Evolutionary conservation across 2,113 vertebrate species (phyloP), one percentile per base, ranked within the genome.

Genomic region (Burhinus oedicnemus): DNA sequence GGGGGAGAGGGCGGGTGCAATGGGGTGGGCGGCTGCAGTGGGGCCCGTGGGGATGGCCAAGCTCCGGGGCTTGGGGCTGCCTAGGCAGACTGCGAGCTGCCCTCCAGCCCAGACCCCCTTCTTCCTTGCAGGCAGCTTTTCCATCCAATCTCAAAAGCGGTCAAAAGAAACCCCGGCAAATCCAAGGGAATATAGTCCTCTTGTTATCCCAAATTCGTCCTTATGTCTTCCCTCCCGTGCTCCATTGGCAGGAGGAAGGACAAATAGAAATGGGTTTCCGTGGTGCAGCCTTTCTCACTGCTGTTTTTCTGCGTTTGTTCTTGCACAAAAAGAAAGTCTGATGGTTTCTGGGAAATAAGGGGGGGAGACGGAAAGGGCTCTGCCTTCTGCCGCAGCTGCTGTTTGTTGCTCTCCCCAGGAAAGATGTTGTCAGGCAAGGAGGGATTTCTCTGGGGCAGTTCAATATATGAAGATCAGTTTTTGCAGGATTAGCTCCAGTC

Each of bases 1-100:
- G 21, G 36, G 17, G 19, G 5, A 30, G 77, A 55, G 22, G 27
- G 22, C 1, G 15, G 42, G 1, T 22, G 60, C 3, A 14, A n/a
- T 0, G 0, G n/a, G 16, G 32, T 3, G 4, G 9, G 77, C 5
- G 6, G 51, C 40, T 55, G 72, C 42, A 44, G 42, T 2, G 10
- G 51, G 85, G 65, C 22, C 25, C 21, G 2, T 17, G 45, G n/a
- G 57, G 57, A 6, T 8, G 22, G 19, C 23, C 1, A 1, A n/a
- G 47, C 32, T 32, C 12, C 1, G 3, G 83, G 14, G 34, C 21
- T 55, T 34, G 15, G 5, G 40, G 34, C 23, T 20, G 6, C 49
- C 14, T 1, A 8, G 9, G 18, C 45, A 27, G 45, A 4, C 18
- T 4, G 10, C 11, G 6, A 32, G 30, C 27, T 70, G 34, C 21